Evolutionary conservation across 2,797 vertebrate genomes (phyloP).

Genomic region (Fistularia commersonii): DNA sequence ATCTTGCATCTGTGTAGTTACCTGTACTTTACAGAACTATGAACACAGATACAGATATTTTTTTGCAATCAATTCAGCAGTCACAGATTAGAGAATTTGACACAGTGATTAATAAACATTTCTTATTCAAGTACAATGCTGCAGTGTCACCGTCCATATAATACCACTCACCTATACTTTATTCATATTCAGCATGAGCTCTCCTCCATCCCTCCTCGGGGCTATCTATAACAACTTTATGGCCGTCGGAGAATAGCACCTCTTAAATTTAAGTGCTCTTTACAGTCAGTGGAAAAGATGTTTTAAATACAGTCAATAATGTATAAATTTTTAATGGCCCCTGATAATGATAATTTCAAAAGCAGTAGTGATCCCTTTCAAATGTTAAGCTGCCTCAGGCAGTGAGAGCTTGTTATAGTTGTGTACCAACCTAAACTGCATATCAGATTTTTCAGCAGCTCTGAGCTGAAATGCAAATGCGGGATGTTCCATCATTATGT

Average conservation of each 20-base stretch:
- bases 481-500: constrained; percentile 53
- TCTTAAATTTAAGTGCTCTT: constrained; percentile 77
- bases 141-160: constrained; percentile 32
- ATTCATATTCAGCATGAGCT: constrained; percentile 58
- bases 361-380: constrained; percentile 62
- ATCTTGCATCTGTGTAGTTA: constrained; percentile 48
- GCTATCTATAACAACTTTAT: constrained; percentile 73
- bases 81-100: constrained; percentile 52
- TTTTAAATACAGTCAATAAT: constrained; percentile 78
- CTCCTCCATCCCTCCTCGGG: constrained; percentile 55
- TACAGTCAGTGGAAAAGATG: constrained; percentile 75
- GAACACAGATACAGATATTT: constrained; percentile 40
- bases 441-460: constrained; percentile 40
- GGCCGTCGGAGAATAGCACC: constrained; percentile 71
- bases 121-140: constrained; percentile 27
- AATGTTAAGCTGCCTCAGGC: constrained; percentile 68
- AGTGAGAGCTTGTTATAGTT: constrained; percentile 59
- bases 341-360: constrained; percentile 65
- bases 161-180: constrained; percentile 49
- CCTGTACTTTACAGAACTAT: constrained; percentile 45
- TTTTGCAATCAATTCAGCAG: constrained; percentile 37
- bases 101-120: constrained; percentile 51
- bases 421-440: constrained; percentile 56
- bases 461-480: constrained; percentile 34
- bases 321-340: constrained; percentile 75